Evolutionary conservation across 2,113 vertebrate genomes (phyloP).

Genomic region (Scomber scombrus): DNA sequence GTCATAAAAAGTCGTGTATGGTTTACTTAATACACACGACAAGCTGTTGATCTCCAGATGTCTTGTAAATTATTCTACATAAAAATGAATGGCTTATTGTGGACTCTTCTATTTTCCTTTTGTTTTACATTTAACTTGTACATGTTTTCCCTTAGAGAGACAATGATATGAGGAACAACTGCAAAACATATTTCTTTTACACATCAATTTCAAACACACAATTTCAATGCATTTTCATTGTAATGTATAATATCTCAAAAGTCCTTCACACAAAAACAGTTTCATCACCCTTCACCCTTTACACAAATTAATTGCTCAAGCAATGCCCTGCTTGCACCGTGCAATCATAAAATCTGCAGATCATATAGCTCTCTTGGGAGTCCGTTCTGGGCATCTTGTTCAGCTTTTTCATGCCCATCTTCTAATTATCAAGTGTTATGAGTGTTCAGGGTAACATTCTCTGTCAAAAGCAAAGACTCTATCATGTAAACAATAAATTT

Average conservation of each 20-base stretch:
- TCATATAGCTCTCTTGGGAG: conserved; percentile 58
- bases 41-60: conserved; percentile 25
- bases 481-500: conserved; percentile 53
- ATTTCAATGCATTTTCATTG: not conserved
- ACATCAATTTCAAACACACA: too few relatives aligned
- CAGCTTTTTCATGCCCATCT: conserved; percentile 44
- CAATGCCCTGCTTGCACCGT: conserved; percentile 39
- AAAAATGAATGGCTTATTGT: conserved; percentile 39
- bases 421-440: conserved; percentile 70
- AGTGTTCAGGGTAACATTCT: conserved; percentile 60
- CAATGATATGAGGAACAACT: not conserved
- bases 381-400: conserved; percentile 40
- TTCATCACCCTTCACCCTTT: conserved; percentile 54
- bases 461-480: conserved; percentile 43
- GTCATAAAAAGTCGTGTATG: conserved; percentile 59
- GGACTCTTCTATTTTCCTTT: conserved; percentile 23
- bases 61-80: conserved; percentile 52
- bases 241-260: conserved; percentile 1
- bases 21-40: conserved; percentile 48
- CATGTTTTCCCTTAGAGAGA: not conserved
- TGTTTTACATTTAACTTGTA: too few relatives aligned
- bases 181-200: too few relatives aligned
- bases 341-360: conserved; percentile 68
- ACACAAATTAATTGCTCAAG: conserved; percentile 47
- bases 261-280: conserved; percentile 8